A percentile compares a stretch with the other conserved stretches of the same genome.
These are phyloP conservation scores for Tachina fera DNA, from an alignment of 2,888 invertebrate genomes.

Conservation along the genomic window DNA sequence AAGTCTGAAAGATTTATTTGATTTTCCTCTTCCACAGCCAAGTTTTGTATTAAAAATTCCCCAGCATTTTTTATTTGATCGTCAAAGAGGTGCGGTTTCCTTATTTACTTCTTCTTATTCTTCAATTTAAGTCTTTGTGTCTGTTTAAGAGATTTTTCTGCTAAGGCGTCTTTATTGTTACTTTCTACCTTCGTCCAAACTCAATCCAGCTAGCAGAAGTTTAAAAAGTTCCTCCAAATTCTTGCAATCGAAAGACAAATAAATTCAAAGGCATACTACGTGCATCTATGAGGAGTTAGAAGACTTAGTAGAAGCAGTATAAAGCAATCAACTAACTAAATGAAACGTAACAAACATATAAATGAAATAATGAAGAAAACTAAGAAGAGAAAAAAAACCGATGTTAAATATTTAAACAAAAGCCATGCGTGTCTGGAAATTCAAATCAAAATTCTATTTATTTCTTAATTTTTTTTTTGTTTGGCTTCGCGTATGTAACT, in stretches of 20 bases:
- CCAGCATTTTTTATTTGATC: slow-evolving; percentile 20
- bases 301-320: slow-evolving; percentile 19
- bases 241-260: slow-evolving; percentile 40
- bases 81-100: slow-evolving; percentile 60
- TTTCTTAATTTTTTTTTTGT: slow-evolving; percentile 54
- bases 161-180: slow-evolving; percentile 48
- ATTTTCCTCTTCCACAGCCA: background rate
- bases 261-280: slow-evolving; percentile 4
- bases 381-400: slow-evolving; percentile 22
- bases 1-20: slow-evolving; percentile 53
- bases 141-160: slow-evolving; percentile 40
- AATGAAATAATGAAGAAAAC: slow-evolving; percentile 48
- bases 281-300: slow-evolving; percentile 18
- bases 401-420: slow-evolving; percentile 48
- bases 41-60: slow-evolving; percentile 49
- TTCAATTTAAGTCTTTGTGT: slow-evolving; percentile 46
- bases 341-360: slow-evolving; percentile 56
- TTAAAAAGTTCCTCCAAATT: slow-evolving; percentile 22
- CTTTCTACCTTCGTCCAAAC: slow-evolving; percentile 31
- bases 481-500: slow-evolving; percentile 14
- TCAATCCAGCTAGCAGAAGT: background rate
- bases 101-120: background rate
- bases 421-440: slow-evolving; percentile 71
- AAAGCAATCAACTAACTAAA: slow-evolving; percentile 59
- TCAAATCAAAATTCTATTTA: slow-evolving; percentile 69